Base-by-base conservation (phyloP, 2,888 invertebrate species). In the Nephrotoma guestfalica region DNA sequence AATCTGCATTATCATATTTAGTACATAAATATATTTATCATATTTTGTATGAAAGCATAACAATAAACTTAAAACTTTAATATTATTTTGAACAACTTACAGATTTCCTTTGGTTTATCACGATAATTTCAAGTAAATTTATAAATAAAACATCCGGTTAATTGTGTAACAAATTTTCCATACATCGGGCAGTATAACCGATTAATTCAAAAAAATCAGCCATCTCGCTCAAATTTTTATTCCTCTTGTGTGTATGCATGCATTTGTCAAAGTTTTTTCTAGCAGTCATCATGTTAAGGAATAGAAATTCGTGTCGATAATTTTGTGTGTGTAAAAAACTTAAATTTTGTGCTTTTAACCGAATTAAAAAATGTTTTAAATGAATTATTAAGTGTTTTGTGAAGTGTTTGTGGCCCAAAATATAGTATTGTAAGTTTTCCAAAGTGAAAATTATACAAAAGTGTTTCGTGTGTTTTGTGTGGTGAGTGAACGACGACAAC, bases 241-340 rank as follows among this genome's bases (percentile, higher is more conserved):
- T 42, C 41, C 41, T 84, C 41, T 84, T 42, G n/a, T 84, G 41
- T 84, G 41, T 84, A 15, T 84, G 41, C 11, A 47, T 47, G 47
- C 84, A 84, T 84, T 84, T 84, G 84, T 84, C 84, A 84, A 84
- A 84, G 84, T 84, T 84, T 84, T 7, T 84, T 84, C 84, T 15
- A 41, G 41, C 84, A 41, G 41, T 84, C 84, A 84, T 84, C 41
- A 84, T 84, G 84, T 84, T 84, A 4, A 84, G 84, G 15, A 84
- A 15, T 41, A 84, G n/a, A 15, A n/a, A 84, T 41, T 84, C 15
- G 71, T 42, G 15, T 84, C 42, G 41, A 84, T 84, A 84, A 84
- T 84, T 71, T 71, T 71, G 71, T 71, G 71, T 71, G 42, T 84
- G 42, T 41, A 41, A 84, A 84, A 84, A 84, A 84, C 41, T 41